Base-by-base conservation (phyloP, 2,113 vertebrate genomes). In the Thamnophis sirtalis region DNA sequence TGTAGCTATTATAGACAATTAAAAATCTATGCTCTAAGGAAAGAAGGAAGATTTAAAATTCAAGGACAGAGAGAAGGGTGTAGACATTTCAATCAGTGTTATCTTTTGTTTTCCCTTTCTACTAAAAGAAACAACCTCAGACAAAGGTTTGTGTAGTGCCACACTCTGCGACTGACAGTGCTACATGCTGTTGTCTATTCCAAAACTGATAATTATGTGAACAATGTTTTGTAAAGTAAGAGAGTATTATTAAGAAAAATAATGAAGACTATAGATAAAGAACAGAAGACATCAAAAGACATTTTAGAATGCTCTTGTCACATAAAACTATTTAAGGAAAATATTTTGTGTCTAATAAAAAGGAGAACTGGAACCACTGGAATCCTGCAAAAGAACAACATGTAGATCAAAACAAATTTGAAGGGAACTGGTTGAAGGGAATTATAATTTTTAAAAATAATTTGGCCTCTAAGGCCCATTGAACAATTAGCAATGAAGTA, bases 1-100 rank as follows among this genome's bases (percentile, higher is more conserved):
- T 5, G 89, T 85, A 9, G 80, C 92, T 5, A 26, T 92, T 92
- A 90, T 80, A 90, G 90, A 22, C 85, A 43, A 89, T 51, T 43
- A 22, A 43, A 33, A 63, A 73, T 5, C 8, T 63, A 60, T 21
- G 55, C 43, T 3, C 9, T 17, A 33, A 24, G 84, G 11, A 4
- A 91, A 94, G 84, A 60, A 26, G 1, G 53, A 9, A 90, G 86
- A 43, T 80, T 80, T 19, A 63, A 19, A 73, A 21, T 51, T 80
- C 49, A 84, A 54, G 87, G 87, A 56, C 33, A 88, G 87, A 33
- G 21, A 88, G 38, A 22, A 55, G 54, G 21, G n/a, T 90, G 33
- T 55, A 48, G 1, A 43, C 51, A 80, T 80, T 80, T 43, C 73
- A 43, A 21, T 80, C 84, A 88, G 33, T n/a, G 0, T 13, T 49